Conservation (phyloP, 2,797 vertebrate species). For the Lacerta viridis region DNA sequence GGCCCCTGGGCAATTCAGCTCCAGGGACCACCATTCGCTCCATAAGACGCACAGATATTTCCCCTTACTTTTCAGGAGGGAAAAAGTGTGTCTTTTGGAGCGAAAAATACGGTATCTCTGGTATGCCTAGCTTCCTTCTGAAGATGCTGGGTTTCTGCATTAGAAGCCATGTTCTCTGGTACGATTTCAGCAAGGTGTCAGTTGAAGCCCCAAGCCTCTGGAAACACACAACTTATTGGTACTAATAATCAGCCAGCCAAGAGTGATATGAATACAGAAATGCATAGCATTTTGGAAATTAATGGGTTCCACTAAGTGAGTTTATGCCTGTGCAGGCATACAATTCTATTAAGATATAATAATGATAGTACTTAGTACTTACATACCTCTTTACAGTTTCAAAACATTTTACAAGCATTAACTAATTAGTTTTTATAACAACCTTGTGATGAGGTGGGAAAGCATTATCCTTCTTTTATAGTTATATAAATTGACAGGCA, state of each 20-base stretch:
- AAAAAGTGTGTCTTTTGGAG: too few species aligned
- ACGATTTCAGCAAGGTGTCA: not conserved
- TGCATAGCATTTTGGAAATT: slow-evolving; percentile 38
- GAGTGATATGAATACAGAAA: slow-evolving; percentile 30
- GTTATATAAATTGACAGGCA: slow-evolving; percentile 49
- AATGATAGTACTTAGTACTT: slow-evolving; percentile 48
- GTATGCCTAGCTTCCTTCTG: not conserved
- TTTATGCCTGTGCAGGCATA: slow-evolving; percentile 45
- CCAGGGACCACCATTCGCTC: too few species aligned
- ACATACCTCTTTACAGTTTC: slow-evolving; percentile 54
- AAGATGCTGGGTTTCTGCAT: not conserved
- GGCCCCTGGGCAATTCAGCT: too few species aligned
- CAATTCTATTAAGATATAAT: slow-evolving; percentile 54
- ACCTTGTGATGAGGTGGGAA: slow-evolving; percentile 45
- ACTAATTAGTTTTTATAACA: slow-evolving; percentile 49
- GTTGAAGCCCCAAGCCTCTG: not conserved
- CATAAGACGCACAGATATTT: too few species aligned
- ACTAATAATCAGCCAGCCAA: slow-evolving; percentile 11
- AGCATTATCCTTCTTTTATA: slow-evolving; percentile 40
- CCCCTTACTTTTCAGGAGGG: too few species aligned
- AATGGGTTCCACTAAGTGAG: slow-evolving; percentile 50
- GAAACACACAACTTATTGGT: slow-evolving; percentile 28
- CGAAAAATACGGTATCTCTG: not conserved
- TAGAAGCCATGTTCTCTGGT: not conserved
- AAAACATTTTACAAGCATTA: slow-evolving; percentile 53